Evolutionary conservation across 2,797 vertebrate species (phyloP), one percentile per base, ranked within the genome.

Genomic region (Sus cebifrons): DNA sequence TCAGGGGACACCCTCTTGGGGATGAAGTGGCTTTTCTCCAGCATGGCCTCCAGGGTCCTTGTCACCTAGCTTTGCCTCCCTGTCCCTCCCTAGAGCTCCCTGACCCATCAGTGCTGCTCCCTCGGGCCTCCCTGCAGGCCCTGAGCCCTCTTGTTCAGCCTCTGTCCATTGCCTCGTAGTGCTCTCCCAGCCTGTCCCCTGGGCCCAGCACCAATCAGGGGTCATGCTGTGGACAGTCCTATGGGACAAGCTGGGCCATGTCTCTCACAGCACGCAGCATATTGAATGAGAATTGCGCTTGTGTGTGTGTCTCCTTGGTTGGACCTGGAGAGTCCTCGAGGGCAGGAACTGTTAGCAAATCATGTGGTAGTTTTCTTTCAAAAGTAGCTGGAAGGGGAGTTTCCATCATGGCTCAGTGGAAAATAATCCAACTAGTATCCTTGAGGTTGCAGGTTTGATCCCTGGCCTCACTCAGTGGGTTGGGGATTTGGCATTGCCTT

Each of bases 191-290:
- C 21, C 65, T 25, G 9, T 52, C 15, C 25, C 68, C 49, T 11
- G 40, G 64, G 27, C 8, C 21, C 4, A 5, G 82, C 32, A 65
- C 32, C 0, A 0, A 6, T 9, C 58, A 62, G 29, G 56, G 17
- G 60, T n/a, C 64, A 5, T 0, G 0, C 2, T 1, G 0, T 3
- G 65, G 14, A 17, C 64, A 73, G 32, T 17, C 9, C 21, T 75
- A 16, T 75, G n/a, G 10, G 44, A 68, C 23, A 13, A 58, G 49
- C 17, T 2, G 0, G 7, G 27, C 2, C 2, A 4, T 6, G 1
- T 86, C 58, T 62, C 25, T 64, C 13, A 8, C 17, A 4, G 60
- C 29, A 58, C 10, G 36, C 23, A 36, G 58, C n/a, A 3, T 17
- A 2, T 58, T 74, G 2, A 27, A n/a, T 65, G 56, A 75, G 83